These are phyloP conservation scores for Siderastrea siderea DNA, from an alignment of 92 coral and sea anemone genomes.

Conservation along the genomic window DNA sequence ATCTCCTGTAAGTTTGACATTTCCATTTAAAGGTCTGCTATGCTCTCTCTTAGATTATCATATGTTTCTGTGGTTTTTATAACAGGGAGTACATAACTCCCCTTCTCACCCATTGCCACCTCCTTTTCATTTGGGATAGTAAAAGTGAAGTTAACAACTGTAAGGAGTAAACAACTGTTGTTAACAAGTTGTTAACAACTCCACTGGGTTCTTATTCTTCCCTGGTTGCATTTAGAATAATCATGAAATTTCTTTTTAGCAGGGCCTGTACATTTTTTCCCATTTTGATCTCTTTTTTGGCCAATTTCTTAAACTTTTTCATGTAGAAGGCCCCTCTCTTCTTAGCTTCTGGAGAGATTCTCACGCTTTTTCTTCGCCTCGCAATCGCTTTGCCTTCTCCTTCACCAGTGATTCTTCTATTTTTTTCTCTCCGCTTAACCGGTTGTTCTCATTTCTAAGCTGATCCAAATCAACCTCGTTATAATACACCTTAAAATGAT, in stretches of 20 bases:
- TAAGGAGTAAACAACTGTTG: background rate
- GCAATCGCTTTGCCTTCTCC: slow-evolving; percentile 31
- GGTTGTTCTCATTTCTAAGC: slow-evolving; percentile 34
- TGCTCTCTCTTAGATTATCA: slow-evolving; percentile 59
- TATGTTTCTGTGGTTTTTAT: slow-evolving; percentile 60
- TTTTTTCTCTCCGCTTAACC: slow-evolving; percentile 29
- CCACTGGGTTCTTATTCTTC: slow-evolving; percentile 33
- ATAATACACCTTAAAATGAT: slow-evolving; percentile 40
- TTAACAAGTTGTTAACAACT: background rate
- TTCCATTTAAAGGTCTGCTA: slow-evolving; percentile 64
- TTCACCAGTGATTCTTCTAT: slow-evolving; percentile 28
- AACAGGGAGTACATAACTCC: slow-evolving; percentile 57
- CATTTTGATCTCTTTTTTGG: slow-evolving; percentile 17
- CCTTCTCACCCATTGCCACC: slow-evolving; percentile 62
- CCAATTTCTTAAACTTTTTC: slow-evolving; percentile 26
- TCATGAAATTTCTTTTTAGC: slow-evolving; percentile 47
- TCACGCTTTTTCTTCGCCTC: slow-evolving; percentile 5
- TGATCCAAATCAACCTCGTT: slow-evolving; percentile 26
- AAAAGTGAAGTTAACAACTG: slow-evolving; percentile 54
- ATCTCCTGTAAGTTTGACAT: slow-evolving; percentile 62
- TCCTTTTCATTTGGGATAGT: slow-evolving; percentile 65
- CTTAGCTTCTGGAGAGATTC: slow-evolving; percentile 33
- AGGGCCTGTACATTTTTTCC: slow-evolving; percentile 53
- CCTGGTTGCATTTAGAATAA: slow-evolving; percentile 48
- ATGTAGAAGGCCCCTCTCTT: slow-evolving; percentile 31